Evolutionary conservation across 2,888 invertebrate genomes (phyloP).

Genomic region (Lomographa bimaculata): DNA sequence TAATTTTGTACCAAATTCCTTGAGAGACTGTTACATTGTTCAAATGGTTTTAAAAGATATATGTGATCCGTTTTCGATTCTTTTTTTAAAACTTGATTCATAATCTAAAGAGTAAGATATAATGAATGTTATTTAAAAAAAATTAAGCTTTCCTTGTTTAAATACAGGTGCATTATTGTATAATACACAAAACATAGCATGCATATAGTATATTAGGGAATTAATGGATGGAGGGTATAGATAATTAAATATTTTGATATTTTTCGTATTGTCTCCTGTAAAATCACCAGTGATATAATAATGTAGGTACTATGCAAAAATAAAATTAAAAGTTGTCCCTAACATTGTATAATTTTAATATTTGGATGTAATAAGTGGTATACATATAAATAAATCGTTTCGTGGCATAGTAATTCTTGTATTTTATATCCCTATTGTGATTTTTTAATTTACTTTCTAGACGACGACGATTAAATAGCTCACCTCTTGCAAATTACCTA

Average conservation of each 20-base stretch:
- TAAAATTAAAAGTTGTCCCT: constrained; percentile 17
- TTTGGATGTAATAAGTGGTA: constrained; percentile 1
- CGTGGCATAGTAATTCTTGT: constrained; percentile 39
- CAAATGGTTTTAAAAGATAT: constrained; percentile 11
- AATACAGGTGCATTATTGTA: constrained; percentile 5
- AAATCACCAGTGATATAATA: constrained; percentile 12
- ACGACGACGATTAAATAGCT: too few relatives aligned
- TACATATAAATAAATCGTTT: constrained; percentile 48
- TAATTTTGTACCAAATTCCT: constrained; percentile 14
- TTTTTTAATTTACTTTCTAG: too few relatives aligned
- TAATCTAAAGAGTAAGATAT: constrained; percentile 15
- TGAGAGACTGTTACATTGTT: constrained; percentile 19
- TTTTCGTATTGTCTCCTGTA: constrained; percentile 17
- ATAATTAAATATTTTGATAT: constrained; percentile 20
- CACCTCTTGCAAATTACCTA: too few relatives aligned
- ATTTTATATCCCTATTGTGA: too few relatives aligned
- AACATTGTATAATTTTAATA: constrained; percentile 12
- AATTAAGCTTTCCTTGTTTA: constrained; percentile 3
- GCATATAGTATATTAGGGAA: constrained; percentile 6
- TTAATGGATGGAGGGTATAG: constrained; percentile 13
- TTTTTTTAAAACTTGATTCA: constrained; percentile 10
- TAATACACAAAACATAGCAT: constrained; percentile 4
- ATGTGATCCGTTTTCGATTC: constrained; percentile 13
- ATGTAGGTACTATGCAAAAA: constrained; percentile 7
- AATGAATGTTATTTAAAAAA: constrained; percentile 3